Percentiles rank a stretch among this genome's conserved stretches.
Conservation (phyloP, 2,888 invertebrate species). For the Metalampra italica region DNA sequence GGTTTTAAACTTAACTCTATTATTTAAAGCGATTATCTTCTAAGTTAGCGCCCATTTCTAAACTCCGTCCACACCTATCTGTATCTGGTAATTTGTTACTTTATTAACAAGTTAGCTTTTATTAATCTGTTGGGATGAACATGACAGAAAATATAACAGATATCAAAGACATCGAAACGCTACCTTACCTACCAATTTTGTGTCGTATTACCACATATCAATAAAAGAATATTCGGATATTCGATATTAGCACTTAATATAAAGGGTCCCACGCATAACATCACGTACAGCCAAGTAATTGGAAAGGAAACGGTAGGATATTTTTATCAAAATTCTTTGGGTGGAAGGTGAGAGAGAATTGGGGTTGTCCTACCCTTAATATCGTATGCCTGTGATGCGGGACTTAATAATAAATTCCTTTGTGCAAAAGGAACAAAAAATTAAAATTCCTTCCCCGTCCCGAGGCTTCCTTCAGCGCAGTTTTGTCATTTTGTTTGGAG, state of each 20-base stretch:
- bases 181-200: background rate
- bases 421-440: slow-evolving; percentile 65
- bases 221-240: slow-evolving; percentile 8
- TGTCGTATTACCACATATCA: background rate
- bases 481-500: slow-evolving; percentile 63
- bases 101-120: too few relatives aligned
- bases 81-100: background rate
- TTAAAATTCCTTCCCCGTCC: slow-evolving; percentile 66
- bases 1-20: slow-evolving; percentile 6
- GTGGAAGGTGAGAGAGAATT: slow-evolving; percentile 45
- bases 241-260: slow-evolving; percentile 7
- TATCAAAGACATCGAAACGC: too few relatives aligned
- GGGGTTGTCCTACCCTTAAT: slow-evolving; percentile 49
- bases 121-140: too few relatives aligned
- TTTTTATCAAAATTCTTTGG: slow-evolving; percentile 49
- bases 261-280: slow-evolving; percentile 19
- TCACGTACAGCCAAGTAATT: slow-evolving; percentile 36
- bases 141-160: too few relatives aligned
- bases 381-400: slow-evolving; percentile 57
- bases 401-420: slow-evolving; percentile 70
- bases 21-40: slow-evolving; percentile 1
- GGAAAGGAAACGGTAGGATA: slow-evolving; percentile 41
- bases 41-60: background rate
- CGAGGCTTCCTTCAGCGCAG: slow-evolving; percentile 49
- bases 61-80: background rate